Evolutionary conservation across 2,797 vertebrate genomes (phyloP).

Genomic region (Lagodon rhomboides): DNA sequence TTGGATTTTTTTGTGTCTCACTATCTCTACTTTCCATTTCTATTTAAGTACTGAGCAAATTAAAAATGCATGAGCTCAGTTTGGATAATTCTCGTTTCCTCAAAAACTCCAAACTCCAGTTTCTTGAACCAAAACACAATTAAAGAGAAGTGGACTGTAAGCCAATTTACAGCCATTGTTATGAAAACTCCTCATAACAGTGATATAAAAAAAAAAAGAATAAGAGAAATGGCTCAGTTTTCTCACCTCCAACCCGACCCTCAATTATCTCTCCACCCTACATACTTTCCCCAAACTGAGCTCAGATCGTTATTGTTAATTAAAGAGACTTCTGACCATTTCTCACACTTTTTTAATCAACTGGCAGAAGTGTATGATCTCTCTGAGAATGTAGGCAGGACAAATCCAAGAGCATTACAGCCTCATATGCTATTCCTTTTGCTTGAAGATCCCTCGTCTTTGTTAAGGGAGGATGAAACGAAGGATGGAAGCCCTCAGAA

Average conservation of each 20-base stretch:
- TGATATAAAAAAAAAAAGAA: conserved; percentile 9
- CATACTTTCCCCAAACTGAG: conserved; percentile 45
- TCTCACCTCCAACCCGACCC: conserved; percentile 53
- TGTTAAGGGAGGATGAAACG: conserved; percentile 80
- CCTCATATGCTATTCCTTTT: conserved; percentile 85
- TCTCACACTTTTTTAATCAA: conserved; percentile 71
- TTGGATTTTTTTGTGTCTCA: conserved; percentile 14
- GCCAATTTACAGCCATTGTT: conserved; percentile 49
- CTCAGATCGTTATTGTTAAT: conserved; percentile 77
- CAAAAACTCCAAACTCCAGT: conserved; percentile 10
- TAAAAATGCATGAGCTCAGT: conserved; percentile 61
- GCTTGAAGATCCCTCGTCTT: conserved; percentile 74
- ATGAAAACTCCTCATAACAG: conserved; percentile 34
- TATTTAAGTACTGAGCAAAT: conserved; percentile 39
- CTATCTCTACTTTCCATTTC: conserved; percentile 45
- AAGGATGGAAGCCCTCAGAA: conserved; percentile 74
- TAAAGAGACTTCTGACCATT: conserved; percentile 72
- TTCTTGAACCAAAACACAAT: conserved; percentile 50
- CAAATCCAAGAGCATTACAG: conserved; percentile 75
- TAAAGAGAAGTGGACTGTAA: conserved; percentile 47
- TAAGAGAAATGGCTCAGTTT: conserved; percentile 22
- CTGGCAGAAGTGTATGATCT: conserved; percentile 68
- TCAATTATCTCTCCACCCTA: conserved; percentile 38
- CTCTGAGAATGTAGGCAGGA: conserved; percentile 67
- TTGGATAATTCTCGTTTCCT: conserved; percentile 28